A percentile compares a stretch with the other conserved stretches of the same genome.
Conservation (phyloP, 2,888 invertebrate species). For the Drosophila kokeensis region DNA sequence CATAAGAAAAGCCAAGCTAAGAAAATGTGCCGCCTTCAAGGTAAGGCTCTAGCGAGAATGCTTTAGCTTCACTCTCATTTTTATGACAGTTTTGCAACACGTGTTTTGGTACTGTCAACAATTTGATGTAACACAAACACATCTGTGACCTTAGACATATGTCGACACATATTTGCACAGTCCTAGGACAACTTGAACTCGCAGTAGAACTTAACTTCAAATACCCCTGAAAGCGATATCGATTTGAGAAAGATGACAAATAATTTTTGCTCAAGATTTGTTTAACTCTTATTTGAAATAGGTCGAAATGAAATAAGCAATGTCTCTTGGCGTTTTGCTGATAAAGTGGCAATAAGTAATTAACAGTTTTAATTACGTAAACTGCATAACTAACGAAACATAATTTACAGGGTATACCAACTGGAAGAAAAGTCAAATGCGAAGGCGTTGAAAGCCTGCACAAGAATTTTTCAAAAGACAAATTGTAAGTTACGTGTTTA, state of each 20-base stretch:
- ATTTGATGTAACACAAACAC: slow-evolving; percentile 52
- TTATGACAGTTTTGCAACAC: slow-evolving; percentile 66
- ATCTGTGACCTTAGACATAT: slow-evolving; percentile 33
- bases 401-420: slow-evolving; percentile 24
- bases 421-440: slow-evolving; percentile 10
- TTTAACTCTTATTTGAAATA: not conserved
- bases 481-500: not conserved
- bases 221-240: slow-evolving; percentile 10
- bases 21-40: slow-evolving; percentile 41
- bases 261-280: not conserved
- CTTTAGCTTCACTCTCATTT: slow-evolving; percentile 24
- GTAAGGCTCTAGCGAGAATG: slow-evolving; percentile 45
- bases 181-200: slow-evolving; percentile 1
- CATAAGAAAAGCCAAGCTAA: slow-evolving; percentile 18
- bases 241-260: not conserved
- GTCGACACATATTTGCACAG: slow-evolving; percentile 51
- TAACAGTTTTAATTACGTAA: not conserved
- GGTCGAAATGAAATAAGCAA: not conserved
- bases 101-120: slow-evolving; percentile 74
- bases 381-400: not conserved
- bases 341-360: not conserved
- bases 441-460: slow-evolving; percentile 8
- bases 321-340: not conserved
- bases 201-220: not conserved
- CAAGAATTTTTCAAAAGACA: slow-evolving; percentile 22